Evolutionary conservation across 1,140 invertebrate genomes (phyloP), one percentile per base, ranked within the genome.

Genomic region (Cydia strobilella): DNA sequence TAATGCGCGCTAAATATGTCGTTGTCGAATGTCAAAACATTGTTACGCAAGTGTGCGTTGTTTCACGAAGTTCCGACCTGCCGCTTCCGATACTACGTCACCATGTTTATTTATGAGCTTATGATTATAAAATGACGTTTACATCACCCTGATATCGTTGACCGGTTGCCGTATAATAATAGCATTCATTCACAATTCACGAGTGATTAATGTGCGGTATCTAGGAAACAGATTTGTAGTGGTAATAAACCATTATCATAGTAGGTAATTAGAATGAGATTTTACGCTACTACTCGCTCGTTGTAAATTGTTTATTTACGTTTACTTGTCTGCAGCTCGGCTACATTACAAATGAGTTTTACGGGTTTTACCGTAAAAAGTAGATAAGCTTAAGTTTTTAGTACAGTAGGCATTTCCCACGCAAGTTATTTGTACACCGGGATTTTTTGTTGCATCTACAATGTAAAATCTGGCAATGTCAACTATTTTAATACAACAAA

Each of bases 61-160:
- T 65, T 51, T 42, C 76, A 25, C 45, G 13, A 73, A 39, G 39
- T 31, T 65, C 75, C 45, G 72, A 35, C 23, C 65, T 59, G 78
- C 66, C 77, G 72, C 80, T 84, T 84, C 87, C 86, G 86, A 85
- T 77, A 23, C 85, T 80, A 86, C 86, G 88, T 91, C 89, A 92
- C 79, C 75, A 80, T 87, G 86, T 90, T 88, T 92, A 92, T 90
- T 92, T 90, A 92, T 88, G 89, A 90, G 86, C 85, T 91, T 90
- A 91, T 90, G 88, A 92, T 92, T 90, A 91, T 90, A 86, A 91
- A 91, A 86, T 91, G 89, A 92, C 89, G 89, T 92, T 87, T 85
- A 87, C 83, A 84, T 83, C 86, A 86, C 86, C 86, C 82, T 80
- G 88, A 90, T 92, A 92, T 90, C 90, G 84, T 88, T 87, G 89